Evolutionary conservation across 2,113 vertebrate genomes (phyloP).

Genomic region (Callionymus lyra): DNA sequence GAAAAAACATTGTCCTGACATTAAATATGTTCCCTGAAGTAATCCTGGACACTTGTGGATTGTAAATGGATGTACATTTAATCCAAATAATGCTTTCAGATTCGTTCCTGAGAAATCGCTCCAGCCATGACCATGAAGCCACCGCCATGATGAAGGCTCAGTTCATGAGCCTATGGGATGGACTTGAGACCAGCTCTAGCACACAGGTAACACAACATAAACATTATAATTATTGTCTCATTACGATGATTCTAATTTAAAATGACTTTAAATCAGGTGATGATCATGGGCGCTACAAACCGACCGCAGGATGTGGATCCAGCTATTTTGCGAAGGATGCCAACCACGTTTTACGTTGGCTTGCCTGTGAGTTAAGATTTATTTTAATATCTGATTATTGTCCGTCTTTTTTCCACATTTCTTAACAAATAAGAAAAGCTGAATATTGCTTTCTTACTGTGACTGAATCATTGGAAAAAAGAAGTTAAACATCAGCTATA

Average conservation of each 20-base stretch:
- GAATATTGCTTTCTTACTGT: too few relatives aligned
- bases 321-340: slow-evolving; percentile 72
- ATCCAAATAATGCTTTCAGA: slow-evolving; percentile 36
- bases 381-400: too few relatives aligned
- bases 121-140: slow-evolving; percentile 70
- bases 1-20: too few relatives aligned
- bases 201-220: slow-evolving; percentile 63
- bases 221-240: background rate
- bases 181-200: slow-evolving; percentile 58
- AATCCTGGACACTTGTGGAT: too few relatives aligned
- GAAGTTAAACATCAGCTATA: too few relatives aligned
- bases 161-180: slow-evolving; percentile 80
- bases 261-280: slow-evolving; percentile 52
- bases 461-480: too few relatives aligned
- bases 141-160: slow-evolving; percentile 81
- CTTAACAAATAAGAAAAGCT: too few relatives aligned
- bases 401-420: too few relatives aligned
- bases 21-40: too few relatives aligned
- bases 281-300: slow-evolving; percentile 77
- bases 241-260: background rate
- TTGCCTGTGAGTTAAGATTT: slow-evolving; percentile 69
- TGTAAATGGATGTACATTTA: too few relatives aligned
- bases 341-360: slow-evolving; percentile 63
- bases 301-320: slow-evolving; percentile 71
- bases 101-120: slow-evolving; percentile 72